Evolutionary conservation across 1,140 invertebrate genomes (phyloP), one percentile per base, ranked within the genome.

Genomic region (Aricia agestis): DNA sequence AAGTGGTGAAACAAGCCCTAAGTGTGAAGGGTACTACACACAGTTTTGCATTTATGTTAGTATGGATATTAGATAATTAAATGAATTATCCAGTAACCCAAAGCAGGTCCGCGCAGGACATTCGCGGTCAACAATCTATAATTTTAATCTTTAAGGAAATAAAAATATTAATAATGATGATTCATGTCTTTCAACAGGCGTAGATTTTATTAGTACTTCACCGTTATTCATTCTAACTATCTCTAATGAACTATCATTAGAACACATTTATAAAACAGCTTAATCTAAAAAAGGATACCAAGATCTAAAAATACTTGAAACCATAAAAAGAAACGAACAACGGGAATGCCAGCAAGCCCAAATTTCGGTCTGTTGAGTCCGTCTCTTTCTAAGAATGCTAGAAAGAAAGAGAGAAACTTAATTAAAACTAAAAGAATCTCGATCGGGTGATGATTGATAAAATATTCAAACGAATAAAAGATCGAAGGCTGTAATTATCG

Each of bases 401-500:
- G 6, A 52, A 52, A 3, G 45, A 52, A 52, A 52, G 45, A 15
- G 45, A 52, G 11, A 3, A 52, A 52, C 45, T 52, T 15, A 52
- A 52, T 52, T 52, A 52, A 52, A 52, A 52, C 45, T 52, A 15
- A 52, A 52, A 52, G 45, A 52, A 52, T 52, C 45, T 52, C 45
- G 45, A 52, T 15, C 58, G 18, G 59, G 59, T 25, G 59, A 63
- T 63, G 59, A 59, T 59, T 18, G 59, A 25, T 25, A 18, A 63
- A 63, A 63, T 63, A 19, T 63, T 63, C 59, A 19, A 19, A 18
- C 17, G 17, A 19, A 63, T 25, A 63, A 36, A 36, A 59, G 58
- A 19, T 19, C 18, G 58, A 18, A 63, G 18, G 9, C 18, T 63
- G 59, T 31, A 63, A 63, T 63, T 63, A 63, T 63, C 59, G 59